Conservation (phyloP, 1,140 invertebrate genomes). For the Orchestia grillus region DNA sequence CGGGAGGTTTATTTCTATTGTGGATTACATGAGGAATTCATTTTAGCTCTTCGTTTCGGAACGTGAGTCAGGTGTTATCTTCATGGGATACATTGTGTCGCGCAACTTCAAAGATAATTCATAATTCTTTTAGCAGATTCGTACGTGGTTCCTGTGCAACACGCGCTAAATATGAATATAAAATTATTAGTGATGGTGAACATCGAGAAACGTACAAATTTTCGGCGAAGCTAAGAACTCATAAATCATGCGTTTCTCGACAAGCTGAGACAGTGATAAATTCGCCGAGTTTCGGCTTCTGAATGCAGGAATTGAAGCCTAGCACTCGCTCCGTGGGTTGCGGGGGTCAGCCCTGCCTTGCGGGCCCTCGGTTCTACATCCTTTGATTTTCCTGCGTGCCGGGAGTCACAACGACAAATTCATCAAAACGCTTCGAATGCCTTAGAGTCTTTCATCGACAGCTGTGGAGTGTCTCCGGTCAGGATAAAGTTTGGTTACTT, state of each 20-base stretch:
- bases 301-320: not conserved
- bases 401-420: not conserved
- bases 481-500: too few relatives aligned
- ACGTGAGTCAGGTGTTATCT: not conserved
- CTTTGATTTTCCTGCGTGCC: not conserved
- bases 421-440: not conserved
- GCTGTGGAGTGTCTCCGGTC: not conserved
- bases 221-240: not conserved
- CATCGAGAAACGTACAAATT: not conserved
- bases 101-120: not conserved
- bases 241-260: slow-evolving; percentile 5
- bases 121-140: not conserved
- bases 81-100: not conserved
- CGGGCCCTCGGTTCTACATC: not conserved
- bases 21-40: not conserved
- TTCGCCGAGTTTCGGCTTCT: not conserved
- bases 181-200: not conserved
- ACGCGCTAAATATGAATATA: not conserved
- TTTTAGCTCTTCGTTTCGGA: not conserved
- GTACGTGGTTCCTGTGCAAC: not conserved
- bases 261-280: slow-evolving; percentile 26
- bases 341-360: not conserved
- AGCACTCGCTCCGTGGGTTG: not conserved
- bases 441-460: not conserved
- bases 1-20: not conserved